phyloP scores from a whole-genome alignment of 2,797 vertebrate genomes.

The Decapterus maruadsi region DNA sequence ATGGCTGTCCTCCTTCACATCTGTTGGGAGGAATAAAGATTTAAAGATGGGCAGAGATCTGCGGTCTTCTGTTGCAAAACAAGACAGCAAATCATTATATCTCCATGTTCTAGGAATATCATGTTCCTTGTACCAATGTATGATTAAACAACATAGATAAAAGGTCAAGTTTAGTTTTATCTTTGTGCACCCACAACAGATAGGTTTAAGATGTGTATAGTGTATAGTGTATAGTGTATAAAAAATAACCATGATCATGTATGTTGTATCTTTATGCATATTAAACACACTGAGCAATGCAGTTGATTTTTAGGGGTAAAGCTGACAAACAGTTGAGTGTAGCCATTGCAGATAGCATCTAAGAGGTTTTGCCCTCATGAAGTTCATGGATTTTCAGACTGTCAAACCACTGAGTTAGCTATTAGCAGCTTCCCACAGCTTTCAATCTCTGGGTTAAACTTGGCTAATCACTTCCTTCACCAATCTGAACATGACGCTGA shows the following conservation, averaged over 20 bases:
- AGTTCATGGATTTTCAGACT: not conserved
- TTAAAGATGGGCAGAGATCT: slow-evolving; percentile 3
- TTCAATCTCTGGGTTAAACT: not conserved
- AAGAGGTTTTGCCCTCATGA: not conserved
- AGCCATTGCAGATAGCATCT: not conserved
- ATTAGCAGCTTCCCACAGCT: not conserved
- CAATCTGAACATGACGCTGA: not conserved
- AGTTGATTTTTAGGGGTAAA: not conserved
- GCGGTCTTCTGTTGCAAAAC: not conserved
- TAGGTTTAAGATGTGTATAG: not conserved
- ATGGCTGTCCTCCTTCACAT: slow-evolving; percentile 54
- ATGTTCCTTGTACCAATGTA: not conserved
- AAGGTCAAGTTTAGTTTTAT: not conserved
- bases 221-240: too few species aligned
- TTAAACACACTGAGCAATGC: not conserved
- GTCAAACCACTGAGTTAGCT: not conserved
- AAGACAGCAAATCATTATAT: not conserved
- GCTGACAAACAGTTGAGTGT: not conserved
- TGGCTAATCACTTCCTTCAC: not conserved
- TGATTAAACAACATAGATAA: not conserved
- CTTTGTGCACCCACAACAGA: not conserved
- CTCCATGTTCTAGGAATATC: not conserved
- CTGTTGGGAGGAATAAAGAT: slow-evolving; percentile 53
- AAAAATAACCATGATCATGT: too few species aligned
- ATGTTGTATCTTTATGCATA: not conserved